Evolutionary conservation across 2,113 vertebrate species (phyloP), one percentile per base, ranked within the genome.

Genomic region (Oceanodroma tethys): DNA sequence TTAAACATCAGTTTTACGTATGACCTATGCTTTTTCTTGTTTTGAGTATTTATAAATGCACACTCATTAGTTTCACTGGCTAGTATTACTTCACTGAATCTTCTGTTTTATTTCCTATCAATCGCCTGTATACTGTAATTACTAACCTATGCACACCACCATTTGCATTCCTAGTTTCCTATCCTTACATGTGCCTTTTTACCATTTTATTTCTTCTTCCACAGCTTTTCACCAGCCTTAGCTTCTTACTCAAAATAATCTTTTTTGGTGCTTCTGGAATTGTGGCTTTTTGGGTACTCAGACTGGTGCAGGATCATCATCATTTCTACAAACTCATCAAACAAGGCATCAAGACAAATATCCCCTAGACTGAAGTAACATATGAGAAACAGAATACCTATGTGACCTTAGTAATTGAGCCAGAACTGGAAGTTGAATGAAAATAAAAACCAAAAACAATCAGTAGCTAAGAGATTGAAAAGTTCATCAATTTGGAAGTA

Each of bases 301-400:
- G 8, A 52, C 13, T 89, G 25, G 32, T 30, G 53, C 5, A 66
- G 40, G 12, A 21, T 52, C 56, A 75, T 63, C 11, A 21, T 7
- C 7, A 25, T n/a, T 94, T 89, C 67, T 32, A 32, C 7, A 42
- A 55, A 75, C 19, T 72, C 71, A 75, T 16, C 43, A 91, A 84
- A 89, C 11, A 74, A 65, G 17, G 10, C 3, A 1, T 34, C 45
- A 73, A 52, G 59, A 78, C 34, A 79, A 89, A 76, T 32, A 88
- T 4, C 2, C 21, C n/a, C 30, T 17, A 74, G 18, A 60, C 23
- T 56, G 23, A 90, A 90, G 29, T 38, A 42, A 72, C 0, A 0
- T 30, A 42, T 7, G 30, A 84, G 48, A 90, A 83, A 3, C 23
- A 79, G 27, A 93, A 84, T 53, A 66, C 11, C 67, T 56, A 14